Conservation (phyloP, 1,140 invertebrate genomes). For the Philopotamus ludificatus region DNA sequence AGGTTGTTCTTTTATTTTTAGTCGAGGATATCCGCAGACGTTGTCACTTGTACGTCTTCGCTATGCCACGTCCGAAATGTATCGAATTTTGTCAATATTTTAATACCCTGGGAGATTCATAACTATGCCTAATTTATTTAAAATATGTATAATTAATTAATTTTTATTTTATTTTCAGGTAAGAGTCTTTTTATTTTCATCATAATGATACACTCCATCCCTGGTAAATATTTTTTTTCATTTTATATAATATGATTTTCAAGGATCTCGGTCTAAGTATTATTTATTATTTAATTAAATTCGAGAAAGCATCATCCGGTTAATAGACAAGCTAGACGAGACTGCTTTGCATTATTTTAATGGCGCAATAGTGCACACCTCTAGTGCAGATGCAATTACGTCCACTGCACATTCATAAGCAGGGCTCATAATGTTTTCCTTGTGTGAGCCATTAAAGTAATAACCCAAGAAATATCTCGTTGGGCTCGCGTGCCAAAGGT, state of each 20-base stretch:
- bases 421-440: not conserved
- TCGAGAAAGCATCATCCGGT: no score
- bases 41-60: not conserved
- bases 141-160: not conserved
- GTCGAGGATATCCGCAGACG: not conserved
- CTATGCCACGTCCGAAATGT: constrained; percentile 22
- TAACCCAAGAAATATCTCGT: not conserved
- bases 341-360: constrained; percentile 15
- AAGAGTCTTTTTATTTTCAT: no score
- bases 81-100: constrained; percentile 7
- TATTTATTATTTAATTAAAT: no score
- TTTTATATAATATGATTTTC: no score
- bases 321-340: no score
- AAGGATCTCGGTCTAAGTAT: no score
- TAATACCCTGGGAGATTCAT: not conserved
- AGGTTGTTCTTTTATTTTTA: no score
- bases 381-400: constrained; percentile 17
- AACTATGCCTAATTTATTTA: not conserved
- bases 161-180: constrained; percentile 1
- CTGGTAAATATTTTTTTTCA: no score
- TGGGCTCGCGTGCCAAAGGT: not conserved
- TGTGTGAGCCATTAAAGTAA: not conserved
- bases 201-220: no score
- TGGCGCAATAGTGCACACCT: constrained; percentile 14
- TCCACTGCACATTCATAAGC: constrained; percentile 1